These are phyloP conservation scores for Hormiphora californensis DNA, from an alignment of 37 sponge, comb jelly and placozoan species.

Conservation along the genomic window DNA sequence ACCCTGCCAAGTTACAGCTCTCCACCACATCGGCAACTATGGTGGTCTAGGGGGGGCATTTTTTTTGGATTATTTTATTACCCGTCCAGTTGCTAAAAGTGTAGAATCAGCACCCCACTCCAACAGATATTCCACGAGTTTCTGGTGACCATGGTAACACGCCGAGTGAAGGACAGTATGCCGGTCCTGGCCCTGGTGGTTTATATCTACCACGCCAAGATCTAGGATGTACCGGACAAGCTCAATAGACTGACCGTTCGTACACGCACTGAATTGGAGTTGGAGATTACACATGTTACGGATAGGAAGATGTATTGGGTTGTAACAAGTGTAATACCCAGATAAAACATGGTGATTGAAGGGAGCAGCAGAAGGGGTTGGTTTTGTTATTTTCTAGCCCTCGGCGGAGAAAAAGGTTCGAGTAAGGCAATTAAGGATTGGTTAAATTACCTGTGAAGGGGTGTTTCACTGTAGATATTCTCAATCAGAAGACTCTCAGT, in stretches of 20 bases:
- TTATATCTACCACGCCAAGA: slow-evolving; percentile 7
- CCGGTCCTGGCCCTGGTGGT: slow-evolving; percentile 33
- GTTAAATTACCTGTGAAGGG: slow-evolving; percentile 34
- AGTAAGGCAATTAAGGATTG: no score
- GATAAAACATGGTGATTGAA: no score
- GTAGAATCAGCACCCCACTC: slow-evolving; percentile 6
- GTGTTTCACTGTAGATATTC: slow-evolving; percentile 38
- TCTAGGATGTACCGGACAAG: not conserved
- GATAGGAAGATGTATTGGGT: no score
- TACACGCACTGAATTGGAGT: slow-evolving; percentile 38
- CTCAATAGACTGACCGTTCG: slow-evolving; percentile 20
- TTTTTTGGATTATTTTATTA: no score
- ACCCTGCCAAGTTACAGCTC: no score
- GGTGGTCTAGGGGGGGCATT: no score
- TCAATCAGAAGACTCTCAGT: not conserved
- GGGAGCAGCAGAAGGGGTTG: no score
- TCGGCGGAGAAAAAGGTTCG: no score
- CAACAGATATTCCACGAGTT: slow-evolving; percentile 31
- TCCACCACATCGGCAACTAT: no score
- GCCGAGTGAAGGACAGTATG: slow-evolving; percentile 12
- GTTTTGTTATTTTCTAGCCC: no score
- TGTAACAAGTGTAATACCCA: no score
- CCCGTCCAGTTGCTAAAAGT: not conserved
- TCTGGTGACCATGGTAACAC: slow-evolving; percentile 30
- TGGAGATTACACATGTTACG: no score